These are phyloP conservation scores for Scomberomorus guttatus DNA, from an alignment of 2,797 vertebrate species.

Conservation along the genomic window DNA sequence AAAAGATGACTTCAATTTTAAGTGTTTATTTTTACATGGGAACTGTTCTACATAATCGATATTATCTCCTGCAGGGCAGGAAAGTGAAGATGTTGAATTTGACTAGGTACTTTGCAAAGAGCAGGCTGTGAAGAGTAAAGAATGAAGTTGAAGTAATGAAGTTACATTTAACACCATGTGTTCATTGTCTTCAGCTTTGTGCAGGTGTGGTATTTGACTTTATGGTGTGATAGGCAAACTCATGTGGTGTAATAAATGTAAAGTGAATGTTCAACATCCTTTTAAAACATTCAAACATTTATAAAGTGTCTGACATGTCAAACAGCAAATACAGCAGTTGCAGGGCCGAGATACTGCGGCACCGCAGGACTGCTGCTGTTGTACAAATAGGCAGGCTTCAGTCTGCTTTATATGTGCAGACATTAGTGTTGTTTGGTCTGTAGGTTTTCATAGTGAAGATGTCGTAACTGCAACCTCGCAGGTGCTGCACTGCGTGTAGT, in stretches of 20 bases:
- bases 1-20: background rate
- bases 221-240: conserved; percentile 23
- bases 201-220: conserved; percentile 29
- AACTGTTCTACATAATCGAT: background rate
- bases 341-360: background rate
- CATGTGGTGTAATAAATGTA: conserved; percentile 24
- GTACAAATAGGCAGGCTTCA: background rate
- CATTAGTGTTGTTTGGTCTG: background rate
- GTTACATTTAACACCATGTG: background rate
- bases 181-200: background rate
- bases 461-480: background rate
- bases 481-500: background rate
- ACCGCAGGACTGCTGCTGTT: background rate
- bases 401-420: background rate
- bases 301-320: conserved; percentile 33
- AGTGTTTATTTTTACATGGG: background rate
- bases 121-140: background rate
- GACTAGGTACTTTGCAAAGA: background rate
- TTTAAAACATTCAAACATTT: conserved; percentile 55
- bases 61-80: background rate
- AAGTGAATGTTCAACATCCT: conserved; percentile 10
- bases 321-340: background rate
- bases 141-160: background rate
- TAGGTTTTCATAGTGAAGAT: background rate
- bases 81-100: background rate